Base-by-base conservation (phyloP, 2,113 vertebrate genomes). In the Abramis brama region DNA sequence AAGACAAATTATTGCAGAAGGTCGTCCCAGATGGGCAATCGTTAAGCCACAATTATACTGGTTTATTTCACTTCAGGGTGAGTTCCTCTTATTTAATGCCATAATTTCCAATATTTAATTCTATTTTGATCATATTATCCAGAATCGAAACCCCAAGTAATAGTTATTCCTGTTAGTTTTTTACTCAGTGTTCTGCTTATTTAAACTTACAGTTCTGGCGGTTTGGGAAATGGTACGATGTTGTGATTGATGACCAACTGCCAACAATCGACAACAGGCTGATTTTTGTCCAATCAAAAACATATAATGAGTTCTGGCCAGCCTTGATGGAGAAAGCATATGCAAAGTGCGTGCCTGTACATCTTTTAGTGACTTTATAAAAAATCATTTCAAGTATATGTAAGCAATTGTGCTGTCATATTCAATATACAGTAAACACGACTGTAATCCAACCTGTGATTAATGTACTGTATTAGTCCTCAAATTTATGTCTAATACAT, bases 321-420 rank as follows among this genome's bases (percentile, higher is more conserved):
- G 93, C 94, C 74, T 81, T 95, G 86, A 27, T 95, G 79, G 94
- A 95, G 86, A 95, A 95, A 86, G 95, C 94, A 3, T 95, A 95
- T 71, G 95, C 94, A 57, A 95, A 95, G 95, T 95, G 93, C 83
- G 92, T 30, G 6, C 17, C 6, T 76, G 27, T 17, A 52, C 23
- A 39, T 80, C 9, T 78, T 39, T 57, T 55, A 55, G 17, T 33
- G 39, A 17, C 21, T 77, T n/a, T 47, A 47, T 47, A 11, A 64
- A 60, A 59, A 81, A 25, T 2, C 0, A 76, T 45, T 17, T 27
- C 45, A 43, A 82, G 33, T 47, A 59, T 60, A 19, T 45, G 33
- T n/a, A 25, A n/a, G 4, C 10, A 60, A 30, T 30, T 12, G 39
- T 13, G 64, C 36, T 25, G 43, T 8, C 47, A 12, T 74, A 13